Conservation (phyloP, 1,140 invertebrate species). For the Bacillus rossius region DNA sequence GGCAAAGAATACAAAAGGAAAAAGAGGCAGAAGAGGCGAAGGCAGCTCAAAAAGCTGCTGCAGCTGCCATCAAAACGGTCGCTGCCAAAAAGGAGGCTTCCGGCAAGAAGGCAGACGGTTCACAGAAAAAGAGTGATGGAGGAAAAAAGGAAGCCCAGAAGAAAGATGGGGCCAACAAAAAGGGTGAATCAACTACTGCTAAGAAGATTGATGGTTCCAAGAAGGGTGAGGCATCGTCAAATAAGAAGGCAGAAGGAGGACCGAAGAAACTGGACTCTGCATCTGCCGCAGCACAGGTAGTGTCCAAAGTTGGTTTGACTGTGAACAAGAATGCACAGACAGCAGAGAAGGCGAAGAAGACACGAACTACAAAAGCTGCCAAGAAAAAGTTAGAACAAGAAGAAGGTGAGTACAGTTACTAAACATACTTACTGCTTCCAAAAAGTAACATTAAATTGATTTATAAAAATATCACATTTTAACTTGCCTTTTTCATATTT, state of each 20-base stretch:
- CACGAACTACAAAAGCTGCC: background rate
- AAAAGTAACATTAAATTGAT: no score
- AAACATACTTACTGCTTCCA: no score
- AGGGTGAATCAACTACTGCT: no score
- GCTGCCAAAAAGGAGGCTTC: no score
- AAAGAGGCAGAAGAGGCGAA: constrained; percentile 9
- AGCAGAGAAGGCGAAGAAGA: constrained; percentile 8
- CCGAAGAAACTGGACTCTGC: constrained; percentile 39
- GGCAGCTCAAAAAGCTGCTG: background rate
- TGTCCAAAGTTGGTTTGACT: background rate
- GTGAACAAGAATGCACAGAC: background rate
- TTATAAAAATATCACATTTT: no score
- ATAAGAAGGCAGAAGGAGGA: constrained; percentile 37
- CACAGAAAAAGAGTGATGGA: constrained; percentile 30
- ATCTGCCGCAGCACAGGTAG: background rate
- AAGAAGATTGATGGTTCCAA: constrained; percentile 18
- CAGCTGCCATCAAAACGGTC: background rate
- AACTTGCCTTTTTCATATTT: constrained; percentile 9
- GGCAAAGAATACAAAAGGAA: constrained; percentile 7
- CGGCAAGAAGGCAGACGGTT: constrained; percentile 9
- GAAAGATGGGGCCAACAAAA: constrained; percentile 31
- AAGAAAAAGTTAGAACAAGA: constrained; percentile 13
- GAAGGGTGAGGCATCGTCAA: constrained; percentile 11
- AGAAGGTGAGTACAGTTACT: constrained; percentile 8
- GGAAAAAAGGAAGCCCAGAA: constrained; percentile 36